Conservation (phyloP, 2,113 vertebrate genomes). For the Etheostoma spectabile region DNA sequence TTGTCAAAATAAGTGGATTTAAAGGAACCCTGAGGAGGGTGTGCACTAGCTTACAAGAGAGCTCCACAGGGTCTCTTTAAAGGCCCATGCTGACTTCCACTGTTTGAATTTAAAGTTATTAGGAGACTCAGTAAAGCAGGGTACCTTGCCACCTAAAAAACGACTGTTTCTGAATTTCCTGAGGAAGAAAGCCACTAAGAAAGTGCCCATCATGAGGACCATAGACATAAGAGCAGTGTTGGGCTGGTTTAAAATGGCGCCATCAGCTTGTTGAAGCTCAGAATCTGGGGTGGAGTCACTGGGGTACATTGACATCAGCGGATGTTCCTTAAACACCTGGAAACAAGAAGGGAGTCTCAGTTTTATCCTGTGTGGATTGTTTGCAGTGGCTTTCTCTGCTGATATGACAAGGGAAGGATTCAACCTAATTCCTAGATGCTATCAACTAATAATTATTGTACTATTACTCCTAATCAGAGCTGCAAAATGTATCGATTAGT, state of each 20-base stretch:
- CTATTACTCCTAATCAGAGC: not conserved
- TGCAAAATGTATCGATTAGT: no score
- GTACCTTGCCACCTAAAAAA: constrained; percentile 96
- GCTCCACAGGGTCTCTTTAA: not conserved
- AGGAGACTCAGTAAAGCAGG: not conserved
- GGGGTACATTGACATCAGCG: constrained; percentile 91
- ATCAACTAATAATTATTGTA: not conserved
- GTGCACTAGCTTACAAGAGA: not conserved
- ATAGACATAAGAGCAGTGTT: constrained; percentile 97
- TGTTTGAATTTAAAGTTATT: not conserved
- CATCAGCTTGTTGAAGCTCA: not conserved
- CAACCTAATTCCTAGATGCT: not conserved
- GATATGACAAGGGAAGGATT: not conserved
- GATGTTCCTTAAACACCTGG: constrained; percentile 96
- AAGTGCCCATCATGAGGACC: constrained; percentile 97
- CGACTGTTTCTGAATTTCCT: constrained; percentile 98
- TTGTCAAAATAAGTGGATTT: not conserved
- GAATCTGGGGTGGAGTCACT: constrained; percentile 45
- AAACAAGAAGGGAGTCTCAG: not conserved
- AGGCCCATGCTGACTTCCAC: not conserved
- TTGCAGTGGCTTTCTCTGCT: not conserved
- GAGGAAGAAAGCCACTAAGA: constrained; percentile 97
- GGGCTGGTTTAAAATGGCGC: constrained; percentile 88
- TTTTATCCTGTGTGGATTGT: not conserved
- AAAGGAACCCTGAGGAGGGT: not conserved